A percentile compares a stretch with the other conserved stretches of the same genome.
phyloP scores from a whole-genome alignment of 2,797 vertebrate genomes.

The Podarcis siculus region DNA sequence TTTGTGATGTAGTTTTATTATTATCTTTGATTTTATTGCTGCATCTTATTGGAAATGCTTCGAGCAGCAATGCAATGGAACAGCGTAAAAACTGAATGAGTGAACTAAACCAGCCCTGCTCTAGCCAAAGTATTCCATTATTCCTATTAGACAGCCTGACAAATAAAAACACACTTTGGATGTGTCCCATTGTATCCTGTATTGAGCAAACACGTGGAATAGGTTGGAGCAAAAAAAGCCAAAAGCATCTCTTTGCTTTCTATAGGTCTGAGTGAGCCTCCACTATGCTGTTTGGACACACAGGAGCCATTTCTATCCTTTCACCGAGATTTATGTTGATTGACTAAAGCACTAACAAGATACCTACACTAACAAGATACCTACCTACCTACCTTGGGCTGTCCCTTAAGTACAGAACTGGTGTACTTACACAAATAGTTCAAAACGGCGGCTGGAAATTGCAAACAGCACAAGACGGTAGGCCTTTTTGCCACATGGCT shows the following conservation, averaged over 20 bases:
- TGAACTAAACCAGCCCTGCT: no score
- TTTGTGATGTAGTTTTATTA: neutral
- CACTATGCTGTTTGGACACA: constrained; percentile 38
- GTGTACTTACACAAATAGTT: constrained; percentile 56
- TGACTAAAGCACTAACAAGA: constrained; percentile 72
- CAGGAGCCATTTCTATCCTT: constrained; percentile 50
- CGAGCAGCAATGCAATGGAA: neutral
- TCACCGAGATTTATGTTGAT: constrained; percentile 63
- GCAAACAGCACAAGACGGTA: constrained; percentile 43
- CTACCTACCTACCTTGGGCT: constrained; percentile 55
- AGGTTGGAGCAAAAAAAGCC: neutral
- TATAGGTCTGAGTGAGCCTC: constrained; percentile 45
- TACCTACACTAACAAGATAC: constrained; percentile 73
- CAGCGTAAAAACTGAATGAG: neutral
- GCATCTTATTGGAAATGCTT: neutral
- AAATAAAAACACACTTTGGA: neutral
- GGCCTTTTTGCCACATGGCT: constrained; percentile 47
- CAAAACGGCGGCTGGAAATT: constrained; percentile 58
- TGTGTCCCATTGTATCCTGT: neutral
- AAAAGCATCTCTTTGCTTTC: constrained; percentile 3
- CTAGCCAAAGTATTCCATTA: neutral
- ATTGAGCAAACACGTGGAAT: neutral
- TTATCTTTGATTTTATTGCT: neutral
- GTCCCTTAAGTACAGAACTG: constrained; percentile 54
- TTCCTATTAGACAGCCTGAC: neutral